These are phyloP conservation scores for Lasiurus borealis DNA, from an alignment of 2,113 vertebrate genomes.

Conservation along the genomic window DNA sequence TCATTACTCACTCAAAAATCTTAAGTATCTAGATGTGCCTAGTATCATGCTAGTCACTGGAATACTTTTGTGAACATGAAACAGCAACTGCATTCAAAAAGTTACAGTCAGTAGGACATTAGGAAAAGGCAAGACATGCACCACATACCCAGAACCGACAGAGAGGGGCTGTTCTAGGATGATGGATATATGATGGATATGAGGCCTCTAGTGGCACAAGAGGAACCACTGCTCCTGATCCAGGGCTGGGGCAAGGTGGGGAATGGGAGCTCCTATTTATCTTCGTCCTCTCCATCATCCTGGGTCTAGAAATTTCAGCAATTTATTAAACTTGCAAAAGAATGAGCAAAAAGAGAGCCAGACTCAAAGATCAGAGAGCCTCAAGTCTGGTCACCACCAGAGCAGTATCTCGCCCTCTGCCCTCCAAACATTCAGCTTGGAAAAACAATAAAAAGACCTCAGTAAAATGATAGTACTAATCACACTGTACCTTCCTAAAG, in stretches of 20 bases:
- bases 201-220: background rate
- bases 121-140: background rate
- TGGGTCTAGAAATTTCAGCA: background rate
- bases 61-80: background rate
- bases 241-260: background rate
- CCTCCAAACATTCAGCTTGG: background rate
- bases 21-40: background rate
- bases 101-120: background rate
- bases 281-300: background rate
- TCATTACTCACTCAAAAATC: background rate
- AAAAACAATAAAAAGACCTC: background rate
- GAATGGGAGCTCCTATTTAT: background rate
- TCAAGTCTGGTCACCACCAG: background rate
- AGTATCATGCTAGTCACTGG: background rate
- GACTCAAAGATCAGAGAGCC: background rate
- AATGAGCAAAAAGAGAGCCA: background rate
- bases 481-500: background rate
- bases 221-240: background rate
- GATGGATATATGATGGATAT: background rate
- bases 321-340: constrained; percentile 30
- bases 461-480: background rate
- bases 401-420: background rate
- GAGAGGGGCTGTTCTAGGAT: background rate
- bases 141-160: background rate
- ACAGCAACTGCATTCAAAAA: background rate